Conservation (phyloP, 1,140 invertebrate species). For the Venturia canescens region DNA sequence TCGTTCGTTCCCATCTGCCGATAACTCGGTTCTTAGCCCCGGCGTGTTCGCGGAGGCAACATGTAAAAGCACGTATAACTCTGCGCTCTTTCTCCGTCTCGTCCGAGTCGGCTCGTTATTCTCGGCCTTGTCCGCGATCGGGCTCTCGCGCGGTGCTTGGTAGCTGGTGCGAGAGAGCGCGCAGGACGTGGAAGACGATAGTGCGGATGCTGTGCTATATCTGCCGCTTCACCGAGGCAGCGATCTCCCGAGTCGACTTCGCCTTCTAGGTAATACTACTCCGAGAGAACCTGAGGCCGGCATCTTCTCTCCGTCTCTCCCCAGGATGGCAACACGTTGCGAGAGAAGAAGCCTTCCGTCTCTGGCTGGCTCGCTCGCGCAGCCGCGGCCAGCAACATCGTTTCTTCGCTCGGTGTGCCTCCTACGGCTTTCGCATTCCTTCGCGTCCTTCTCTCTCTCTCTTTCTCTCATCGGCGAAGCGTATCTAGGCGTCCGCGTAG, state of each 20-base stretch:
- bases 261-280: conserved; percentile 41
- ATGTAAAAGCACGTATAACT: conserved; percentile 44
- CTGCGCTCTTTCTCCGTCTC: conserved; percentile 40
- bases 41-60: conserved; percentile 2
- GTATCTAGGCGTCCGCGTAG: conserved; percentile 5
- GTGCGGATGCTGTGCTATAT: conserved; percentile 17
- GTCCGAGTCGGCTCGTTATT: background rate
- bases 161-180: conserved; percentile 7
- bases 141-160: background rate
- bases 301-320: conserved; percentile 27
- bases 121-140: conserved; percentile 24
- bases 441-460: conserved; percentile 33
- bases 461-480: background rate
- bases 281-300: conserved; percentile 30
- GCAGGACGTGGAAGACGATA: conserved; percentile 35
- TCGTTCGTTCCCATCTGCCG: conserved; percentile 39
- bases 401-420: conserved; percentile 22
- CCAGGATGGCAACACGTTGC: conserved; percentile 33
- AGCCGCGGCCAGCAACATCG: background rate
- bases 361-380: background rate
- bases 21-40: conserved; percentile 50
- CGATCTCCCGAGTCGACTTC: background rate
- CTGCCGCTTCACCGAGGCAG: background rate
- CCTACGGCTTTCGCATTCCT: conserved; percentile 50
- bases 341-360: background rate